Percentiles rank a stretch among this genome's conserved stretches.
Conservation (phyloP, 1,140 invertebrate genomes). For the Caenorhabditis tropicalis region DNA sequence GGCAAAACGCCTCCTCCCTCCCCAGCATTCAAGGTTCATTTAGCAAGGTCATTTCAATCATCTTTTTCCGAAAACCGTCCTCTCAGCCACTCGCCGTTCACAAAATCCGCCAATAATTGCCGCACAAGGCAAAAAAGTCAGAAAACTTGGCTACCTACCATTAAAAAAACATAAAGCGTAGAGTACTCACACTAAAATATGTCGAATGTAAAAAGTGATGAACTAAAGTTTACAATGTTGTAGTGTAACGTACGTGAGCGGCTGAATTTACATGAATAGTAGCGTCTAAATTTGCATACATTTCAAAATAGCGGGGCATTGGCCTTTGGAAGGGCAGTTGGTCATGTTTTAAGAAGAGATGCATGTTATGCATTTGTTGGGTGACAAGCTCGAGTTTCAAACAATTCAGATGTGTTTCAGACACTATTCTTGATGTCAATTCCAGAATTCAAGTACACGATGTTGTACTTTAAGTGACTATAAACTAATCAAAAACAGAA, state of each 20-base stretch:
- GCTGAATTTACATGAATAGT: slow-evolving; percentile 29
- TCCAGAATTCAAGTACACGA: no score
- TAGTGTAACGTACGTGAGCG: background rate
- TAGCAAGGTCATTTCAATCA: slow-evolving; percentile 40
- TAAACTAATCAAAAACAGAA: slow-evolving; percentile 4
- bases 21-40: background rate
- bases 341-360: background rate
- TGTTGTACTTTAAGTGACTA: no score
- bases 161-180: background rate
- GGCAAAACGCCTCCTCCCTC: no score
- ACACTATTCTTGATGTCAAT: no score
- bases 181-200: background rate
- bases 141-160: background rate
- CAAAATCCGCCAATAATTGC: slow-evolving; percentile 29
- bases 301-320: slow-evolving; percentile 8
- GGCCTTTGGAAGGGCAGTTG: background rate
- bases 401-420: background rate
- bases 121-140: slow-evolving; percentile 1
- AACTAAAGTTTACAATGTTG: slow-evolving; percentile 22
- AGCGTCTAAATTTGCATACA: slow-evolving; percentile 22
- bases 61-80: background rate
- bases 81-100: slow-evolving; percentile 6
- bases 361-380: background rate
- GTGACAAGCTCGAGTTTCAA: background rate
- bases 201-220: background rate